Conservation (phyloP, 2,888 invertebrate genomes). For the Anaspis maculata region DNA sequence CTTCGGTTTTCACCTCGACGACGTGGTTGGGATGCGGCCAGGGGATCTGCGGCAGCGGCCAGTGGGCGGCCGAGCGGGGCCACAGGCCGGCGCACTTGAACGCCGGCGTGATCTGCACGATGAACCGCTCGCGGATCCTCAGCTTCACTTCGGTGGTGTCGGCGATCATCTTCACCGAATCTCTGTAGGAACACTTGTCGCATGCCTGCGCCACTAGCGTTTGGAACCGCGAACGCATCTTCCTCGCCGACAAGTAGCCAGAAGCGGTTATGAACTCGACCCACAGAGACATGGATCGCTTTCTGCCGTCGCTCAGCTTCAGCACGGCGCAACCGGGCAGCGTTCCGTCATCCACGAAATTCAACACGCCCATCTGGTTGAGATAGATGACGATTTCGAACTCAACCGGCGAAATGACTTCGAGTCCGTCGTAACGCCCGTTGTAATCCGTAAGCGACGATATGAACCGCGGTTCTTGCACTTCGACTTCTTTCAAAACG, state of each 20-base stretch:
- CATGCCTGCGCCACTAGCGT: conserved; percentile 68
- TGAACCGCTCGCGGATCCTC: conserved; percentile 65
- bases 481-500: conserved; percentile 76
- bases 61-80: conserved; percentile 75
- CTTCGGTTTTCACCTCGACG: conserved; percentile 74
- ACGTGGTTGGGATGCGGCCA: conserved; percentile 77
- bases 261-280: conserved; percentile 85
- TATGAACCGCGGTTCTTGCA: conserved; percentile 77
- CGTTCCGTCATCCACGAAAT: conserved; percentile 80
- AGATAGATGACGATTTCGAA: conserved; percentile 78
- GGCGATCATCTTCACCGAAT: conserved; percentile 73
- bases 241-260: conserved; percentile 74
- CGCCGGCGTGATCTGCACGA: conserved; percentile 78
- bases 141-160: conserved; percentile 77
- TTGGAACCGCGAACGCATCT: conserved; percentile 76
- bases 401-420: conserved; percentile 69
- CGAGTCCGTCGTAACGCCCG: conserved; percentile 71
- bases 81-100: conserved; percentile 79
- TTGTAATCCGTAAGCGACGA: conserved; percentile 69
- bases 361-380: conserved; percentile 86
- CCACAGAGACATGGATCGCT: conserved; percentile 83
- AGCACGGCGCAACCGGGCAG: conserved; percentile 77
- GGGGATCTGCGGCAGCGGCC: conserved; percentile 69
- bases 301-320: conserved; percentile 77
- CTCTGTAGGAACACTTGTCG: conserved; percentile 73